Conservation (phyloP, 1,140 invertebrate species). For the Drosophila neocordata region DNA sequence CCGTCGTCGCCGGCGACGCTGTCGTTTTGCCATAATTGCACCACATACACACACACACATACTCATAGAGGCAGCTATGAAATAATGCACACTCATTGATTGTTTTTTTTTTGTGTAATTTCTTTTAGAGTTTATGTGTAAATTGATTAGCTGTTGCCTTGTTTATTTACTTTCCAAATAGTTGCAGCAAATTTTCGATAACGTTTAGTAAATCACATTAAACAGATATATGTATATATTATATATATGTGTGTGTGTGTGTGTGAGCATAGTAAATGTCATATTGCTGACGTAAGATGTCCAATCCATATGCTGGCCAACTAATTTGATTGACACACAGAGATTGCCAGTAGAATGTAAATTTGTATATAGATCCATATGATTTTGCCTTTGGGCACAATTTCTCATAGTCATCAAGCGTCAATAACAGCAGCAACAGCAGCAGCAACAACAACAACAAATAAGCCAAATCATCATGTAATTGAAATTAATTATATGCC, state of each 20-base stretch:
- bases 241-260: neutral
- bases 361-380: slow-evolving; percentile 15
- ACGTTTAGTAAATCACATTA: slow-evolving; percentile 36
- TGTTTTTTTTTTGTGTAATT: neutral
- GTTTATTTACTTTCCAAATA: slow-evolving; percentile 55
- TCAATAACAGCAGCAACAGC: slow-evolving; percentile 14
- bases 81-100: slow-evolving; percentile 41
- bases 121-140: slow-evolving; percentile 22
- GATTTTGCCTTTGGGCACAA: slow-evolving; percentile 32
- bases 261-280: slow-evolving; percentile 40
- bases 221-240: too few relatives aligned
- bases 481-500: slow-evolving; percentile 60
- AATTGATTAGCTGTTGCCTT: slow-evolving; percentile 24
- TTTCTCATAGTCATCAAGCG: slow-evolving; percentile 44
- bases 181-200: slow-evolving; percentile 47
- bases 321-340: slow-evolving; percentile 19
- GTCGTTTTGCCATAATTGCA: slow-evolving; percentile 28
- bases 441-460: slow-evolving; percentile 8
- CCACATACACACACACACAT: neutral
- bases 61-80: neutral
- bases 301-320: slow-evolving; percentile 2
- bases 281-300: slow-evolving; percentile 37
- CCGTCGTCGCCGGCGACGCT: too few relatives aligned
- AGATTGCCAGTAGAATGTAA: neutral
- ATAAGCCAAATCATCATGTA: slow-evolving; percentile 41